Evolutionary conservation across 37 sponge, comb jelly and placozoan species (phyloP).

Genomic region (Trichoplax adhaerens): DNA sequence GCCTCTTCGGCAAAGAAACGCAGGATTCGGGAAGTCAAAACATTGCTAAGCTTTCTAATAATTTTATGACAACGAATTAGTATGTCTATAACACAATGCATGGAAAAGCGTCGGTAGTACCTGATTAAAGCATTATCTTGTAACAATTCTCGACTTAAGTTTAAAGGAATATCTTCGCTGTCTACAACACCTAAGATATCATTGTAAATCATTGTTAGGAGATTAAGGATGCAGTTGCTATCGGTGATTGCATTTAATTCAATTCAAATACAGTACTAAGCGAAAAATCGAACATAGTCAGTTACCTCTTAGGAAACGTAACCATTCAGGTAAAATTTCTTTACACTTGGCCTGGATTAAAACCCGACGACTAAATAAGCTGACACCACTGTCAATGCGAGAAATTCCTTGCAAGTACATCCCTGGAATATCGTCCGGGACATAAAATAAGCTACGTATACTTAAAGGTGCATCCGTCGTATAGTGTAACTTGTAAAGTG

Average conservation of each 20-base stretch:
- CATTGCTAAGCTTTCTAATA: constrained; percentile 19
- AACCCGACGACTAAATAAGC: constrained; percentile 28
- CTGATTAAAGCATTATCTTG: constrained; percentile 26
- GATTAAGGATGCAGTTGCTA: no score
- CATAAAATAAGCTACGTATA: constrained; percentile 27
- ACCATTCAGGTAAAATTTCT: no score
- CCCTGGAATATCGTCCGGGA: constrained; percentile 19
- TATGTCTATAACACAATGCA: background rate
- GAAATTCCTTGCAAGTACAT: background rate
- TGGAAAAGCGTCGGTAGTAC: background rate
- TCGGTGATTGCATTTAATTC: no score
- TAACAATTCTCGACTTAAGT: constrained; percentile 32
- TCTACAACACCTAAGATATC: constrained; percentile 28
- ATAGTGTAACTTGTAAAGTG: constrained; percentile 35
- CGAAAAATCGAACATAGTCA: no score
- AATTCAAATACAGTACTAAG: no score
- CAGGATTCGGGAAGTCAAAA: constrained; percentile 17
- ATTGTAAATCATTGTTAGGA: background rate
- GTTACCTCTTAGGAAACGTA: no score
- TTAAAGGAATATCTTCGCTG: constrained; percentile 44
- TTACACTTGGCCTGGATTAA: constrained; percentile 19
- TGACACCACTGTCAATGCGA: constrained; percentile 10
- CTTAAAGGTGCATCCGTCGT: constrained; percentile 24
- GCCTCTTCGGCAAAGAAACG: constrained; percentile 13
- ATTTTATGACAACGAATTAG: background rate